phyloP scores from a whole-genome alignment of 1,140 invertebrate genomes.

The Papilio machaon region DNA sequence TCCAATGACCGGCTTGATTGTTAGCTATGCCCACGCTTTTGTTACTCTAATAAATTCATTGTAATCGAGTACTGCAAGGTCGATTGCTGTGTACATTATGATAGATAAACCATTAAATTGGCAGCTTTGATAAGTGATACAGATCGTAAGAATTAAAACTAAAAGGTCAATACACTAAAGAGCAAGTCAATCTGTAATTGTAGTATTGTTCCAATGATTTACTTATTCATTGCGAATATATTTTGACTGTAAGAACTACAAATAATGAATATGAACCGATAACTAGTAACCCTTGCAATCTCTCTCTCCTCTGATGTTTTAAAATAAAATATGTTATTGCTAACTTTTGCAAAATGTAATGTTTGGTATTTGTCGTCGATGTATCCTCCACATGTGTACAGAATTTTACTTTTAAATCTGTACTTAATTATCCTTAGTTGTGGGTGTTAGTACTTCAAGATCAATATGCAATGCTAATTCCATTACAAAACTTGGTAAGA shows the following conservation, averaged over 20 bases:
- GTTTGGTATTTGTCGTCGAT: too few species aligned
- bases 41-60: constrained; percentile 62
- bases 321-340: too few species aligned
- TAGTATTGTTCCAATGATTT: constrained; percentile 11
- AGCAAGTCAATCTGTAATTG: constrained; percentile 38
- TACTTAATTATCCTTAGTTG: constrained; percentile 32
- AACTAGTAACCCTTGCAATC: neutral
- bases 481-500: constrained; percentile 49
- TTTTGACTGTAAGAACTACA: neutral
- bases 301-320: too few species aligned
- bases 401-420: neutral
- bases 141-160: constrained; percentile 48
- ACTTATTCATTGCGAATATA: neutral
- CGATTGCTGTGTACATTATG: constrained; percentile 50
- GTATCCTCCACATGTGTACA: neutral
- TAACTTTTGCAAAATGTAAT: too few species aligned
- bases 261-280: neutral
- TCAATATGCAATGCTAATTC: constrained; percentile 57
- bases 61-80: constrained; percentile 65
- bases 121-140: constrained; percentile 58
- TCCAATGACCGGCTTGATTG: constrained; percentile 40
- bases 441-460: constrained; percentile 55
- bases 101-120: constrained; percentile 50
- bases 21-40: constrained; percentile 49
- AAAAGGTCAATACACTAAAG: constrained; percentile 56